Conservation (phyloP, 2,113 vertebrate species). For the Myiopsitta monachus region DNA sequence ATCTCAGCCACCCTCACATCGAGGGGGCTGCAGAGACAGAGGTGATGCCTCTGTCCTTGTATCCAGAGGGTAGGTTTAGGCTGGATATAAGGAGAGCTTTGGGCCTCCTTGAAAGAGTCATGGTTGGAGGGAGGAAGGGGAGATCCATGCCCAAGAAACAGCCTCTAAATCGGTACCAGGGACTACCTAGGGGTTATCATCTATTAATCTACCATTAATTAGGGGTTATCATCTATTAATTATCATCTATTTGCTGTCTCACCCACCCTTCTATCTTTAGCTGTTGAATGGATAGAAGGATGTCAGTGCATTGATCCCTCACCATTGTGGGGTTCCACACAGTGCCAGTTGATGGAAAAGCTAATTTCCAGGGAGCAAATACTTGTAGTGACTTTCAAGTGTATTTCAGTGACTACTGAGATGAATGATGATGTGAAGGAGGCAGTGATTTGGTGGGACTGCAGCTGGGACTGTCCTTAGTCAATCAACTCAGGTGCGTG, state of each 20-base stretch:
- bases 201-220: too few species aligned
- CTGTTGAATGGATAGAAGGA: neutral
- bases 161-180: neutral
- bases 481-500: neutral
- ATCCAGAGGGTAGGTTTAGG: neutral
- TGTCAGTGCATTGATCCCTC: neutral
- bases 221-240: neutral
- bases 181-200: neutral
- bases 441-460: neutral
- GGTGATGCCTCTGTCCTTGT: neutral
- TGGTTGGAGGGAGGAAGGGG: neutral
- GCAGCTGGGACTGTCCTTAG: neutral
- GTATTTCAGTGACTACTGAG: neutral
- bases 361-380: neutral
- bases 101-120: neutral
- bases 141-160: neutral
- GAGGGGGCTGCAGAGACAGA: neutral
- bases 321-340: neutral
- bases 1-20: neutral
- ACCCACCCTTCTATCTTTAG: neutral
- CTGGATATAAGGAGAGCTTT: neutral
- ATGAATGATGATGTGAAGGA: rapidly evolving
- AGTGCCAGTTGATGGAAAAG: neutral
- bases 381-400: neutral
- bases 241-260: neutral